Base-by-base conservation (phyloP, 2,888 invertebrate species). In the Anthoptus insignis region DNA sequence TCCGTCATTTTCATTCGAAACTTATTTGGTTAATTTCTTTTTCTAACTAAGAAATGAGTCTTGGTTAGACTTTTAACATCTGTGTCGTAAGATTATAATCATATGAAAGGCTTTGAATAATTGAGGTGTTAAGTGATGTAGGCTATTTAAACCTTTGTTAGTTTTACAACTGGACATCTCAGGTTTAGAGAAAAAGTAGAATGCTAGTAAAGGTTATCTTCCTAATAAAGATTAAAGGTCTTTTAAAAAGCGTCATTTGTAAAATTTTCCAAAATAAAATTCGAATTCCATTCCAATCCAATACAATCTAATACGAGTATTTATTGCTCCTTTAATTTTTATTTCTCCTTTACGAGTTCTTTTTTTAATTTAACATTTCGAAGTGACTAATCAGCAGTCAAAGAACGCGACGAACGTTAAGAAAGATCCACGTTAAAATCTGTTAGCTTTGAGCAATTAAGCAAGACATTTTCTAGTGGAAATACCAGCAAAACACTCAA, bases 401-500 rank as follows among this genome's bases (percentile, higher is more conserved):
- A 64, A 64, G 24, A 56, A 63, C 56, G 56, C 47, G 54, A 61
- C 61, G 61, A 61, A 47, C 53, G 37, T 39, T 64, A 56, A 64
- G 63, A 56, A 63, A 57, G 63, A 57, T 56, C 50, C 19, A 16
- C 49, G 56, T 57, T 21, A 21, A 57, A 61, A 64, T 57, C 27
- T 37, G 37, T 37, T 47, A 50, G 63, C 63, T 64, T 64, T 64
- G 63, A 64, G 63, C 63, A 64, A 64, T 64, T 64, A 64, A 64
- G 56, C 57, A 57, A 27, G 63, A 39, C 37, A 64, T 60, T 68
- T 60, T 64, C 50, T 68, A 66, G 59, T 68, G n/a, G 69, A 68
- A 66, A 69, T 42, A 68, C 70, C 58, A 72, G 58, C 58, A 47
- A 65, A 69, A 67, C 75, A 83, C 81, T 83, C 80, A 84, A 86